These are phyloP conservation scores for Rhinogobio ventralis DNA, from an alignment of 2,797 vertebrate genomes.

Conservation along the genomic window DNA sequence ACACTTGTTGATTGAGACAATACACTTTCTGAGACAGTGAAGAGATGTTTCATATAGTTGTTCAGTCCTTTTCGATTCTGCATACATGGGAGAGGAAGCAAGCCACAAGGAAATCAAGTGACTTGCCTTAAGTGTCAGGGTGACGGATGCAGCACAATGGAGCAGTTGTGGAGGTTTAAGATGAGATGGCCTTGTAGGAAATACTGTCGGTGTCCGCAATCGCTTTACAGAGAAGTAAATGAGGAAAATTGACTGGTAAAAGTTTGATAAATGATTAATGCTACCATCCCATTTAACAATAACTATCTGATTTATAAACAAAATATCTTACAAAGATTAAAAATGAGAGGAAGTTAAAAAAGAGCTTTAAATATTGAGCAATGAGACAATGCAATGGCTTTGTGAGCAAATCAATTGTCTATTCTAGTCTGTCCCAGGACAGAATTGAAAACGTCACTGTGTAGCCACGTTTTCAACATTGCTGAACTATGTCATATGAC, in stretches of 20 bases:
- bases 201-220: slow-evolving; percentile 38
- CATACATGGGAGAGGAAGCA: slow-evolving; percentile 60
- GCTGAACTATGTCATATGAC: slow-evolving; percentile 73
- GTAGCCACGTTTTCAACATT: slow-evolving; percentile 2
- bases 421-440: neutral
- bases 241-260: neutral
- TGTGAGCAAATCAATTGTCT: neutral
- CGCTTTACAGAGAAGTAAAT: neutral
- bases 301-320: neutral
- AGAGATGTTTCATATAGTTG: slow-evolving; percentile 26
- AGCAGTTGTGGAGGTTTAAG: slow-evolving; percentile 70
- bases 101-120: slow-evolving; percentile 84
- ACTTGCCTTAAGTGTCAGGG: slow-evolving; percentile 69
- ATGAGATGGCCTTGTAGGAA: slow-evolving; percentile 56
- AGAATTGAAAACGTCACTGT: neutral
- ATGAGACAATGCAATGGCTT: neutral
- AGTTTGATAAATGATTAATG: neutral
- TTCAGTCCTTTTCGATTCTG: slow-evolving; percentile 48
- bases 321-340: neutral
- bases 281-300: neutral
- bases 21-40: slow-evolving; percentile 1
- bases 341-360: neutral
- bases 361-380: neutral
- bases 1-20: slow-evolving; percentile 3
- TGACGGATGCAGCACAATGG: slow-evolving; percentile 70